Evolutionary conservation across 1,140 invertebrate genomes (phyloP), one percentile per base, ranked within the genome.

Genomic region (Nephila pilipes): DNA sequence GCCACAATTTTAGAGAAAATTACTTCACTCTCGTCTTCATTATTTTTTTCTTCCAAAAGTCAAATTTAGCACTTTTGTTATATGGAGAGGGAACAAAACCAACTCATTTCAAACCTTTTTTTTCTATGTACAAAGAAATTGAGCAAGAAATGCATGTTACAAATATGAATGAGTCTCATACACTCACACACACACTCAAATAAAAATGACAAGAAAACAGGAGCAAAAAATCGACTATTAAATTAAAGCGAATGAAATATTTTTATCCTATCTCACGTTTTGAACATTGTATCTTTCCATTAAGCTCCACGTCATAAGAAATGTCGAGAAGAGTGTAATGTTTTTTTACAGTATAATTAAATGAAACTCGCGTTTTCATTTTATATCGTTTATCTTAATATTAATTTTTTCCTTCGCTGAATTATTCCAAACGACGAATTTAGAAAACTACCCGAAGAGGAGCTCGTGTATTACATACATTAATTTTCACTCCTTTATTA

Each of bases 401-500:
- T 75, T 75, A 75, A 75, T 75, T 75, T 75, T 75, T 75, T 75
- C 69, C n/a, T 75, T 29, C 14, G 14, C 29, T 36, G 69, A 75
- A 75, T 75, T 32, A 36, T 75, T 75, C 32, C 29, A 32, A 75
- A 75, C 29, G 69, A 75, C 69, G 69, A 75, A 75, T 75, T 75
- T 75, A n/a, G 18, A 83, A 63, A 87, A 87, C 55, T 16, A 87
- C 46, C 18, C 85, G 5, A 36, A 87, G 46, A 60, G 46, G 46
- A 36, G 85, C 12, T 87, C 32, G 20, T 60, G 46, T 85, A 16
- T 85, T 85, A 38, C 25, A 55, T 57, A 29, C 85, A 87, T 87
- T 60, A 87, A 87, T 87, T 63, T 54, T 60, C 55, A 25, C 32
- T 58, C 58, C 25, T 87, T 87, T 87, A 60, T 87, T 87, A 87